A percentile compares a stretch with the other conserved stretches of the same genome.
These are phyloP conservation scores for Actenoides hombroni DNA, from an alignment of 2,113 vertebrate species.

Conservation along the genomic window DNA sequence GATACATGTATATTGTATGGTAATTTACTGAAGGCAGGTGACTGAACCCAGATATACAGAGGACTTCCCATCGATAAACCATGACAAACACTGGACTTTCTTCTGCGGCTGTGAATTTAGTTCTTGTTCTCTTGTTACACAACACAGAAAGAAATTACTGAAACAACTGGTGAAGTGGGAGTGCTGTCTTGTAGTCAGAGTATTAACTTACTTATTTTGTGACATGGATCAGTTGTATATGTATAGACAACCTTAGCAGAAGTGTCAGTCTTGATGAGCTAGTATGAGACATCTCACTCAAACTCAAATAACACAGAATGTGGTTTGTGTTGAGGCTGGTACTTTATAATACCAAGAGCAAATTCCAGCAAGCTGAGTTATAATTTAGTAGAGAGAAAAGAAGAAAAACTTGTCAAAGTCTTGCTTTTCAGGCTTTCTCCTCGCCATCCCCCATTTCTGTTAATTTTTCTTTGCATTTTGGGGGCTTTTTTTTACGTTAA, in stretches of 20 bases:
- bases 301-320: not conserved
- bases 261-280: not conserved
- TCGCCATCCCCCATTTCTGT: not conserved
- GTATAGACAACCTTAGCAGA: not conserved
- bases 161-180: not conserved
- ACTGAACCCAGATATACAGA: not conserved
- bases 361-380: not conserved
- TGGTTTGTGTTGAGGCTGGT: not conserved
- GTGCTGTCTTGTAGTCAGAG: not conserved
- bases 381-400: not conserved
- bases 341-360: not conserved
- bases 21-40: not conserved
- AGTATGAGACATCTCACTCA: rapidly evolving
- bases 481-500: not conserved
- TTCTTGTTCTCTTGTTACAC: not conserved
- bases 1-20: not conserved
- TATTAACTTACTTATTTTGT: not conserved
- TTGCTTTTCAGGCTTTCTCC: not conserved
- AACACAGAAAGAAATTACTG: not conserved
- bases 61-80: not conserved
- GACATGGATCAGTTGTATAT: not conserved
- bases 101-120: not conserved
- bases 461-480: not conserved
- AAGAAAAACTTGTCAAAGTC: not conserved
- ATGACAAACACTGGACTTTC: not conserved